Base-by-base conservation (phyloP, 92 coral and sea anemone genomes). In the Parazoanthus darwini region DNA sequence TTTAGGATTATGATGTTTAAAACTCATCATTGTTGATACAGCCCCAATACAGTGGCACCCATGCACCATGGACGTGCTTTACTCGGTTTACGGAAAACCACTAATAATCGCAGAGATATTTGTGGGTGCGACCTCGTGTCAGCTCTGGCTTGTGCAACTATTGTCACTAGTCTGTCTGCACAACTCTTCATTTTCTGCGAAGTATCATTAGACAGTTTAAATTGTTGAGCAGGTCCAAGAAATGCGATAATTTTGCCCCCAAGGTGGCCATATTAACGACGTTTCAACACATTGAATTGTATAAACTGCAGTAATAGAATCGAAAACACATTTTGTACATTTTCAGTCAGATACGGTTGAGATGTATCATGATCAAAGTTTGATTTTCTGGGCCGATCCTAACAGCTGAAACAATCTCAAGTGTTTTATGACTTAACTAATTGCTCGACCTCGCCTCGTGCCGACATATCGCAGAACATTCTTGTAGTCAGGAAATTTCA, bases 401-500 rank as follows among this genome's bases (percentile, higher is more conserved):
- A 37, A 39, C 73, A 59, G 70, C 85, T 81, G 8, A 65, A 81
- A 35, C 25, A 58, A 59, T 65, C 35, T 65, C 72, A 6, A 81
- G 73, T 35, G 86, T 81, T 81, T 81, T 81, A 81, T 58, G 51
- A 63, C 25, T 66, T 82, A 35, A 67, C 86, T 82, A 82, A 82
- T 82, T 66, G 56, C 59, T 46, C 86, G 77, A 70, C 86, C 75
- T 82, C 35, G 48, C 54, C 77, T 23, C 86, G 54, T 42, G 63
- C n/a, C 76, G 59, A 26, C 86, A 42, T 67, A 82, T 82, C 86
- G 23, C 77, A 38, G 18, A 39, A 67, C 56, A 82, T 66, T 82
- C 86, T 25, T 79, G 38, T 14, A 36, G 38, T 82, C 86, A 82
- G 86, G 77, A 67, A 82, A 82, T 82, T 82, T 82, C 77, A 82